Percentiles rank a stretch among this genome's conserved stretches.
These are phyloP conservation scores for Psittacus erithacus DNA, from an alignment of 2,113 vertebrate genomes.

Conservation along the genomic window DNA sequence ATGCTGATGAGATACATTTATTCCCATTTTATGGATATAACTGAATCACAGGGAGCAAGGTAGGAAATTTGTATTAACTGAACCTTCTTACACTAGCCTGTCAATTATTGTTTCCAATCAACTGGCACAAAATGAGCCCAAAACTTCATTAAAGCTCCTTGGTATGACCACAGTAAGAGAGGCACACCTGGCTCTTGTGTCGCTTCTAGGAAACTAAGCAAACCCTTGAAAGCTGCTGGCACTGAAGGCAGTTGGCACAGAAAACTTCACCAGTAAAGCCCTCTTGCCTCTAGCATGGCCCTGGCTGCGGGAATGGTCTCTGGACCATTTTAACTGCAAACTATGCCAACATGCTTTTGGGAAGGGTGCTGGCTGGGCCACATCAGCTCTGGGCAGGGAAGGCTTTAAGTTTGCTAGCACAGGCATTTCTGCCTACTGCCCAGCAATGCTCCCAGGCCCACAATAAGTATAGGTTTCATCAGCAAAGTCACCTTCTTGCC, in stretches of 20 bases:
- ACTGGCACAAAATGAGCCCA: neutral
- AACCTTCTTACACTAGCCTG: neutral
- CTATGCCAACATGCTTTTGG: neutral
- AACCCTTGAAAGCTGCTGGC: neutral
- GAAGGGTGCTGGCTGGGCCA: neutral
- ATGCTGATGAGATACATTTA: neutral
- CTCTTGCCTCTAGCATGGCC: neutral
- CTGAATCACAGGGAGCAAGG: neutral
- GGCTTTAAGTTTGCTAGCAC: neutral
- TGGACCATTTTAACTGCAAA: neutral
- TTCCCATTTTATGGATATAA: neutral
- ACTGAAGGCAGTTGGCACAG: neutral
- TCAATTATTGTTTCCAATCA: neutral
- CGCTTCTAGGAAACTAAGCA: neutral
- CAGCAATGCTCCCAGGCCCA: neutral
- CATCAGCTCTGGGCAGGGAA: neutral
- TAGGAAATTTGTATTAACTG: neutral
- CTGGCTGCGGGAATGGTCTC: neutral
- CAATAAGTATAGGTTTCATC: neutral
- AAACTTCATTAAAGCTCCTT: neutral
- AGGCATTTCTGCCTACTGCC: neutral
- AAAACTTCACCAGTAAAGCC: neutral
- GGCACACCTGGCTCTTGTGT: neutral
- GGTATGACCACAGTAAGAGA: neutral
- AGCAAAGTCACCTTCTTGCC: neutral